Evolutionary conservation across 2,797 vertebrate genomes (phyloP).

Genomic region (Parambassis ranga): DNA sequence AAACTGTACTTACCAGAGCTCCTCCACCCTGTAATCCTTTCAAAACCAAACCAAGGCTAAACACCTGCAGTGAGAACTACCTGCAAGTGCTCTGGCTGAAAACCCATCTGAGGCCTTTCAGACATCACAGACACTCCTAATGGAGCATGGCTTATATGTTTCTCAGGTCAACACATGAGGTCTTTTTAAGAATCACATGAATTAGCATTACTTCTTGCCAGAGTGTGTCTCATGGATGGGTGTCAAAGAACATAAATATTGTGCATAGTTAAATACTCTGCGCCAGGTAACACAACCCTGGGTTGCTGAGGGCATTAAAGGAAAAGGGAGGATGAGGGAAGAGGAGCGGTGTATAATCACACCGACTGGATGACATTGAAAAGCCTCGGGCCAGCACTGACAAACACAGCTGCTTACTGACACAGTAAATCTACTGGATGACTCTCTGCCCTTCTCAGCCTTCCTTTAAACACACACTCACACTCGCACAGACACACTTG

Average conservation of each 20-base stretch:
- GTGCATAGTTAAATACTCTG: background rate
- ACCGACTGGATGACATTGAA: slow-evolving; percentile 60
- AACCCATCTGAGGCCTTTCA: background rate
- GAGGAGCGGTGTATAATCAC: slow-evolving; percentile 54
- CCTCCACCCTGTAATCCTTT: slow-evolving; percentile 56
- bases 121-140: slow-evolving; percentile 17
- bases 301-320: slow-evolving; percentile 19
- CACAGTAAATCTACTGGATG: slow-evolving; percentile 72
- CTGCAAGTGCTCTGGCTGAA: slow-evolving; percentile 26
- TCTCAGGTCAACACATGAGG: slow-evolving; percentile 12
- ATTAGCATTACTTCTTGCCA: background rate
- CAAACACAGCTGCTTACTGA: slow-evolving; percentile 77
- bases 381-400: slow-evolving; percentile 62
- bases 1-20: slow-evolving; percentile 50
- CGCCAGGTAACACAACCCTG: slow-evolving; percentile 12
- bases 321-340: slow-evolving; percentile 2
- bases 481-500: slow-evolving; percentile 22
- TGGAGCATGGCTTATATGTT: background rate
- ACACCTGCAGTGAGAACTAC: slow-evolving; percentile 53
- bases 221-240: background rate
- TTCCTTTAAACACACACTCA: slow-evolving; percentile 25
- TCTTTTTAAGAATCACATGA: slow-evolving; percentile 23
- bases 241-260: background rate
- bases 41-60: slow-evolving; percentile 40
- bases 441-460: slow-evolving; percentile 59